Conservation (phyloP, 2,113 vertebrate genomes). For the Scortum barcoo region DNA sequence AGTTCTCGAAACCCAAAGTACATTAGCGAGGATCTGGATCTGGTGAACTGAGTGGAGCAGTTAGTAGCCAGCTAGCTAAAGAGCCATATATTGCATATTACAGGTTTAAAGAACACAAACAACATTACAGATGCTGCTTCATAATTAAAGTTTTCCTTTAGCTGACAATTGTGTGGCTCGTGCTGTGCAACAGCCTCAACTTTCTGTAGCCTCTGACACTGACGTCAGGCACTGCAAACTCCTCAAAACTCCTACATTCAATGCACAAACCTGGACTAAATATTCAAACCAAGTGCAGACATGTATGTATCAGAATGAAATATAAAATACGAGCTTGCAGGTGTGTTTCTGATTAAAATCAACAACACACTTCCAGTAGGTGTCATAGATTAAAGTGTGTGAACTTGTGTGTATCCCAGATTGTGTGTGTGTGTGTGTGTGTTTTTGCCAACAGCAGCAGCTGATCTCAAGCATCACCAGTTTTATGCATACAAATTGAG, state of each 20-base stretch:
- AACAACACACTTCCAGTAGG: background rate
- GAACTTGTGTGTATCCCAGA: background rate
- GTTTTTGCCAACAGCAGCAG: background rate
- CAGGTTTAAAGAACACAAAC: background rate
- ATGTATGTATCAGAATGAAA: background rate
- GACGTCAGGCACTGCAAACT: background rate
- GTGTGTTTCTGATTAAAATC: background rate
- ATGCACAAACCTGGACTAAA: background rate
- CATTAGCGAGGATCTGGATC: too few species aligned
- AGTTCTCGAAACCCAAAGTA: too few species aligned
- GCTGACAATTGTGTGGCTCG: too few species aligned
- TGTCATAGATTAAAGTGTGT: background rate
- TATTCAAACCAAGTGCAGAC: background rate
- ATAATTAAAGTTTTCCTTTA: background rate
- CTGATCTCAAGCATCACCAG: slow-evolving; percentile 1
- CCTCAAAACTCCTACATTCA: background rate
- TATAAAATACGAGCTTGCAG: background rate
- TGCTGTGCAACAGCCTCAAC: background rate
- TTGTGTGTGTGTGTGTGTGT: slow-evolving; percentile 6
- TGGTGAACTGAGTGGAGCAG: too few species aligned
- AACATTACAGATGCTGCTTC: background rate
- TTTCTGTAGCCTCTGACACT: background rate
- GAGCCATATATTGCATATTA: background rate
- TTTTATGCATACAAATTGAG: slow-evolving; percentile 19
- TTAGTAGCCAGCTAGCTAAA: too few species aligned